Percentiles rank a stretch among this genome's conserved stretches.
These are phyloP conservation scores for Trogon melanurus DNA, from an alignment of 2,113 vertebrate genomes.

Conservation along the genomic window DNA sequence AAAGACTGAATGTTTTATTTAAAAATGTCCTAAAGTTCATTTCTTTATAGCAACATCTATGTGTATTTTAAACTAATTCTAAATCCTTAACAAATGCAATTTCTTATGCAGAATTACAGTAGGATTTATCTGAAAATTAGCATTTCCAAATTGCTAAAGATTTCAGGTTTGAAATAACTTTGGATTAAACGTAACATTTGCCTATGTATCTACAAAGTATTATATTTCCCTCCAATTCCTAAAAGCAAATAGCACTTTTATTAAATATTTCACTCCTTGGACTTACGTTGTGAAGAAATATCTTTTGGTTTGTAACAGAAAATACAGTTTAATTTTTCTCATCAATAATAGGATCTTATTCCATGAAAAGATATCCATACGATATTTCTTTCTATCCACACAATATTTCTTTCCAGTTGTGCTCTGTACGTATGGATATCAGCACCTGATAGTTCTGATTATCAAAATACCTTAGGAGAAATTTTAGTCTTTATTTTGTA, in stretches of 20 bases:
- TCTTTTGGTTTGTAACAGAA: not conserved
- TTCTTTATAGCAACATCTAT: not conserved
- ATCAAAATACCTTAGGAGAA: fast-evolving
- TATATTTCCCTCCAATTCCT: not conserved
- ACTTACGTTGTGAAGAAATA: not conserved
- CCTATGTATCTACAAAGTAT: not conserved
- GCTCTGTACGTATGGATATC: not conserved
- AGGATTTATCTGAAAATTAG: constrained; percentile 46
- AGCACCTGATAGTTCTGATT: not conserved
- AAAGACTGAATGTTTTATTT: constrained; percentile 35
- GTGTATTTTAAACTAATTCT: not conserved
- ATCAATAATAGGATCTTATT: not conserved
- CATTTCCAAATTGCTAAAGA: not conserved
- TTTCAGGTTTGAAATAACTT: constrained; percentile 43
- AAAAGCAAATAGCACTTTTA: not conserved
- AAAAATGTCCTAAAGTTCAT: not conserved
- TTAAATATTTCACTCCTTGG: not conserved
- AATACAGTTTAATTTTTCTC: not conserved
- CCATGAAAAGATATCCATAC: not conserved
- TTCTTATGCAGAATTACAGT: constrained; percentile 25
- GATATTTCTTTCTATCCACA: not conserved
- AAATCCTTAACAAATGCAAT: constrained; percentile 11
- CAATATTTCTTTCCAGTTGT: not conserved
- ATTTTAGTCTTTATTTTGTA: not conserved
- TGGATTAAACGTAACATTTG: not conserved